Evolutionary conservation across 1,140 invertebrate species (phyloP).

Genomic region (Nasonia longicornis): DNA sequence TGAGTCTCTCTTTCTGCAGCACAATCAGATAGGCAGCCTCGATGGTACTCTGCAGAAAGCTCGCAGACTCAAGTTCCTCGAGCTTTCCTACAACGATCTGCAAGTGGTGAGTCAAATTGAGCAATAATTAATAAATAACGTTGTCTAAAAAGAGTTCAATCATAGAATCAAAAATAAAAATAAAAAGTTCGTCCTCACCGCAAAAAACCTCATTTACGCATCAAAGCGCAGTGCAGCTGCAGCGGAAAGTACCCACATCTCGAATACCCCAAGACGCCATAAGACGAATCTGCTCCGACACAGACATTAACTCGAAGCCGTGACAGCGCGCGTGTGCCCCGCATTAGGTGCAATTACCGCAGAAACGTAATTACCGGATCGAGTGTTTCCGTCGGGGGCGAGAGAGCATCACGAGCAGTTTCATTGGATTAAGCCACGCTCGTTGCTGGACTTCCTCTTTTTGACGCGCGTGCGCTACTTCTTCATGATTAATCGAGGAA

Average conservation of each 20-base stretch:
- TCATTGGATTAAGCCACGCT: conserved; percentile 49
- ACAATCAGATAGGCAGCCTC: conserved; percentile 77
- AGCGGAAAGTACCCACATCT: neutral
- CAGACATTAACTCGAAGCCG: conserved; percentile 17
- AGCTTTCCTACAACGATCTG: conserved; percentile 80
- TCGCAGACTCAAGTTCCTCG: conserved; percentile 74
- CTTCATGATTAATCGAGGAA: neutral
- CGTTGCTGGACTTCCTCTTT: conserved; percentile 41
- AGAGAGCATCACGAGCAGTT: conserved; percentile 28
- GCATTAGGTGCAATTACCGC: conserved; percentile 55
- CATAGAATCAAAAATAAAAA: no score
- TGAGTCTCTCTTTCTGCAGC: conserved; percentile 77
- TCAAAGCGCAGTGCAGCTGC: neutral
- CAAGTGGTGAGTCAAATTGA: conserved; percentile 72
- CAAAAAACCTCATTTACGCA: no score
- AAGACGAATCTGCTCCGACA: neutral
- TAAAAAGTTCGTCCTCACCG: no score
- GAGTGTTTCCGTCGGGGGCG: conserved; percentile 51
- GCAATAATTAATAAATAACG: no score
- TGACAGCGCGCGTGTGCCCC: conserved; percentile 42
- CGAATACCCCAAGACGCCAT: neutral
- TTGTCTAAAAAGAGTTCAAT: no score
- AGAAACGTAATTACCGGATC: conserved; percentile 55
- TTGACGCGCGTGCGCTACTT: neutral
- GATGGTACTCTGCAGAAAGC: conserved; percentile 79